phyloP scores from a whole-genome alignment of 2,888 invertebrate species.

The Dynastes grantii region DNA sequence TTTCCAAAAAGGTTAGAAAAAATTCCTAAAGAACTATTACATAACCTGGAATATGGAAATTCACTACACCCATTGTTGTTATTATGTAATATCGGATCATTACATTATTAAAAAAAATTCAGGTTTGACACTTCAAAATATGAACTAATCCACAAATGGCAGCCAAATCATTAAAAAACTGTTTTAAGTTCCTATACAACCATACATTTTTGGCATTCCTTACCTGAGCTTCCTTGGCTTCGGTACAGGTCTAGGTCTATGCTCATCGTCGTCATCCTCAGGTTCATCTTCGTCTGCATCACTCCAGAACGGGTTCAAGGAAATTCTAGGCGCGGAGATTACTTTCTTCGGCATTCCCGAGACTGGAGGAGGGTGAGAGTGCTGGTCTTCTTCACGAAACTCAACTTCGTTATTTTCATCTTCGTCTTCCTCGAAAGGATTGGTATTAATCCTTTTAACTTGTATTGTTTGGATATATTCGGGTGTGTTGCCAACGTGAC shows the following conservation, averaged over 20 bases:
- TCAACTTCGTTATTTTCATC: conserved; percentile 54
- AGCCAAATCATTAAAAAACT: no score
- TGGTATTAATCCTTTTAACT: conserved; percentile 11
- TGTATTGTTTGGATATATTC: conserved; percentile 8
- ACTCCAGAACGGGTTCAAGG: conserved; percentile 82
- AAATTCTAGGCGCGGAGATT: conserved; percentile 70
- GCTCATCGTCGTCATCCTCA: conserved; percentile 70
- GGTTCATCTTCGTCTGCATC: conserved; percentile 78
- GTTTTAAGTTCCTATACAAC: no score
- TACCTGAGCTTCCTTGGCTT: conserved; percentile 71
- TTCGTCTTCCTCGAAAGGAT: conserved; percentile 36
- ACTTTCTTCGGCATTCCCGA: conserved; percentile 54
- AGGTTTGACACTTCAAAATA: no score
- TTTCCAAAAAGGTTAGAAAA: no score
- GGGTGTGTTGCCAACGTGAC: conserved; percentile 45
- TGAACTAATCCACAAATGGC: not conserved
- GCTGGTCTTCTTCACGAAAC: conserved; percentile 48
- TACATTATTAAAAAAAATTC: no score
- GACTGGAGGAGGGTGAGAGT: not conserved
- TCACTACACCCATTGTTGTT: no score
- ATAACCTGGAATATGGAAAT: no score
- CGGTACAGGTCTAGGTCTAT: conserved; percentile 73
- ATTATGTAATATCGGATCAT: no score
- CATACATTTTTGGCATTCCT: conserved; percentile 25
- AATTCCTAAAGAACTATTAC: no score